Evolutionary conservation across 2,888 invertebrate genomes (phyloP).

Genomic region (Blera fallax): DNA sequence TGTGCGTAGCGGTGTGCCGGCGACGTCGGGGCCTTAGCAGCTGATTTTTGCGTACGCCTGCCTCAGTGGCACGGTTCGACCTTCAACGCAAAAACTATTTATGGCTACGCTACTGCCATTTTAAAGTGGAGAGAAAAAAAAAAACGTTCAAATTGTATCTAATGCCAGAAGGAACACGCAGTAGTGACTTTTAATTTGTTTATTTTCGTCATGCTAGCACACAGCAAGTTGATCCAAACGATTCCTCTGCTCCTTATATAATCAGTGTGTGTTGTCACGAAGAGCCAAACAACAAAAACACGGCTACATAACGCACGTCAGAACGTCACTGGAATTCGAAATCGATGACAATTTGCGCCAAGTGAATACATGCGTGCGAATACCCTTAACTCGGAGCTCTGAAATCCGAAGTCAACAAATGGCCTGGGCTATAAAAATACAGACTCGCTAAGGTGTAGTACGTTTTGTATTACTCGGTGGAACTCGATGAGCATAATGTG

Average conservation of each 20-base stretch:
- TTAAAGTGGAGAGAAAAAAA: background rate
- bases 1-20: conserved; percentile 32
- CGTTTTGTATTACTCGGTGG: background rate
- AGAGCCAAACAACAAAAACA: background rate
- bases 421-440: conserved; percentile 8
- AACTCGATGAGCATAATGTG: background rate
- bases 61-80: conserved; percentile 8
- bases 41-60: conserved; percentile 38
- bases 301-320: background rate
- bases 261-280: background rate
- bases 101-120: background rate
- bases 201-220: background rate
- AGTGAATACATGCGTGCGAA: background rate
- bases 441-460: background rate
- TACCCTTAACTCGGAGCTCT: no score
- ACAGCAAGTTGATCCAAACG: background rate
- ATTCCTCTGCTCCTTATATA: conserved; percentile 14
- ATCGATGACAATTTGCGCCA: conserved; percentile 32
- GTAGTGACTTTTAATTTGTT: conserved; percentile 13
- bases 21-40: conserved; percentile 5
- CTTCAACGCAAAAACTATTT: conserved; percentile 22
- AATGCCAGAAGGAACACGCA: background rate
- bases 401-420: conserved; percentile 16
- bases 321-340: conserved; percentile 50
- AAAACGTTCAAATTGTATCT: background rate